Evolutionary conservation across 2,888 invertebrate species (phyloP).

Genomic region (Exocentrus adspersus): DNA sequence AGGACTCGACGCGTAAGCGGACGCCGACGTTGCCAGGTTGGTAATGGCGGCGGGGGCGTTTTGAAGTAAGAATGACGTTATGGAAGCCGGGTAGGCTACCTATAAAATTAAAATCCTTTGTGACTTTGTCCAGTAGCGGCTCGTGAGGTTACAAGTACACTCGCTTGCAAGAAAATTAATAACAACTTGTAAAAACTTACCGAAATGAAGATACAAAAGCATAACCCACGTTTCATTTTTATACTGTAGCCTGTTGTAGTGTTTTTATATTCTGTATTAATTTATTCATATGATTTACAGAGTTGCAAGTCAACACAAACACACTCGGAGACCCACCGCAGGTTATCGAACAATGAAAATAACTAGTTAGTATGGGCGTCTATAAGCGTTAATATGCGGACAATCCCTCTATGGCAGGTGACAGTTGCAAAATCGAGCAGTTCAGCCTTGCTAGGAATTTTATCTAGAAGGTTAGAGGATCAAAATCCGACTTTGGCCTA

Average conservation of each 20-base stretch:
- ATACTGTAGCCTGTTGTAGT: too few species aligned
- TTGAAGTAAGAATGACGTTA: slow-evolving; percentile 36
- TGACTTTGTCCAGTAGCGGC: too few species aligned
- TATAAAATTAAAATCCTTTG: too few species aligned
- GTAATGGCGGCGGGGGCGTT: slow-evolving; percentile 32
- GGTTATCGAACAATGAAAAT: slow-evolving; percentile 22
- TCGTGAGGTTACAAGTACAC: too few species aligned
- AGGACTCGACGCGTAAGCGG: slow-evolving; percentile 39
- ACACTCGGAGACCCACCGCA: background rate
- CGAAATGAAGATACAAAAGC: background rate
- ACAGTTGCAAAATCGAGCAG: background rate
- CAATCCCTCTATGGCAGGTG: slow-evolving; percentile 34
- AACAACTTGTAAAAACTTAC: too few species aligned
- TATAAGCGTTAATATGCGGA: slow-evolving; percentile 38
- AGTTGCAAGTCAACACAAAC: background rate
- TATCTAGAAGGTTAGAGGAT: slow-evolving; percentile 25
- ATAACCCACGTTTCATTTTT: background rate
- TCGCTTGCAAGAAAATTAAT: too few species aligned
- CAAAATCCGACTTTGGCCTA: slow-evolving; percentile 29
- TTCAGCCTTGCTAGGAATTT: background rate
- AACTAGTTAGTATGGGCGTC: slow-evolving; percentile 30
- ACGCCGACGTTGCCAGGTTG: slow-evolving; percentile 39
- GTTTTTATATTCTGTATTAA: too few species aligned
- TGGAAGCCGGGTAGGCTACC: slow-evolving; percentile 16
- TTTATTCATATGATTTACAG: too few species aligned